A percentile compares a stretch with the other conserved stretches of the same genome.
These are phyloP conservation scores for Morone chrysops DNA, from an alignment of 2,113 vertebrate genomes.

Conservation along the genomic window DNA sequence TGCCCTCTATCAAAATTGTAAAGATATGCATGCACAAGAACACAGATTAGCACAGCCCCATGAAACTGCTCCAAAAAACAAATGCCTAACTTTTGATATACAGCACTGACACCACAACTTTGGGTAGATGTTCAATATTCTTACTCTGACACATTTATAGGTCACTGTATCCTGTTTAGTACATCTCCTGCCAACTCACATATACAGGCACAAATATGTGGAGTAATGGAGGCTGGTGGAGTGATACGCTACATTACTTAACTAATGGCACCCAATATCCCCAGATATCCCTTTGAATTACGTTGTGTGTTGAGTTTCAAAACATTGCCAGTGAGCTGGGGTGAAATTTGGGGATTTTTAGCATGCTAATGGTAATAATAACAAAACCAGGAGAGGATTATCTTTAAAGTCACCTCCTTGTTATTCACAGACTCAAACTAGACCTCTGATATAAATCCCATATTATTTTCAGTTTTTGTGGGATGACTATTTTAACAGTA, in stretches of 20 bases:
- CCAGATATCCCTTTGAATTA: conserved; percentile 19
- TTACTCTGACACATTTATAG: background rate
- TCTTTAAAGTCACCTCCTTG: background rate
- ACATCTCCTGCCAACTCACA: background rate
- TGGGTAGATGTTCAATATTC: background rate
- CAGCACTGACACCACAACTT: background rate
- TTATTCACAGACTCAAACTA: background rate
- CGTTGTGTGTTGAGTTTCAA: background rate
- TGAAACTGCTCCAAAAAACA: background rate
- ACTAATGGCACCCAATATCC: background rate
- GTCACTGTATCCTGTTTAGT: background rate
- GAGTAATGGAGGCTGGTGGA: background rate
- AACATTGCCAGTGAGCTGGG: background rate
- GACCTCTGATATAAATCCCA: background rate
- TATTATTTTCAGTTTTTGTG: background rate
- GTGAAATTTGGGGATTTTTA: background rate
- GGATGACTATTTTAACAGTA: background rate
- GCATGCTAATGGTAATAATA: background rate
- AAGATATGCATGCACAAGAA: background rate
- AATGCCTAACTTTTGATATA: background rate
- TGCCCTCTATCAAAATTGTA: background rate
- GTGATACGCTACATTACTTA: background rate
- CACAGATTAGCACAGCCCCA: no score
- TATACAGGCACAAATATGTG: background rate
- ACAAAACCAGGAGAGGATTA: background rate